Percentiles rank a stretch among this genome's conserved stretches.
These are phyloP conservation scores for Mallateleia sp. DNA, from an alignment of 2,888 invertebrate genomes.

Conservation along the genomic window DNA sequence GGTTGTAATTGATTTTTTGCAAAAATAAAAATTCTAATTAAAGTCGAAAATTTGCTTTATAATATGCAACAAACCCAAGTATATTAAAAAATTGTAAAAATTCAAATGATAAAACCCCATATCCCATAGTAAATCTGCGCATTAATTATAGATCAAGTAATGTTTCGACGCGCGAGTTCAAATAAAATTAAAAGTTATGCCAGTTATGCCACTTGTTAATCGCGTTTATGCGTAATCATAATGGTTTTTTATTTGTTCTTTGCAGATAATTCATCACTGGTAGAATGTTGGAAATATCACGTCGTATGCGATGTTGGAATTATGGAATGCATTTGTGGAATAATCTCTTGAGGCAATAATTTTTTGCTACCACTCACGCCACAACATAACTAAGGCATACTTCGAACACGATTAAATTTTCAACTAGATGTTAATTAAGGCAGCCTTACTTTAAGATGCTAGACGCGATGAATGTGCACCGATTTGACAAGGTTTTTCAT, in stretches of 20 bases:
- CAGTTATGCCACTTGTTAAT: slow-evolving; percentile 14
- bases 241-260: slow-evolving; percentile 44
- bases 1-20: no score
- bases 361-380: slow-evolving; percentile 55
- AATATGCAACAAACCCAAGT: no score
- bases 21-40: no score
- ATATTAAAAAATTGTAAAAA: no score
- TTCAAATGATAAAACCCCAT: no score
- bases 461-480: slow-evolving; percentile 74
- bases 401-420: slow-evolving; percentile 69
- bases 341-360: slow-evolving; percentile 60
- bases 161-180: slow-evolving; percentile 1
- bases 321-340: slow-evolving; percentile 58
- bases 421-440: slow-evolving; percentile 77
- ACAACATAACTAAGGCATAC: slow-evolving; percentile 36
- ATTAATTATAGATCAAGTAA: background rate
- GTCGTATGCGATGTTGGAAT: slow-evolving; percentile 47
- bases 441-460: slow-evolving; percentile 71
- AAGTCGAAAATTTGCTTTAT: no score
- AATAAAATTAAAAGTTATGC: slow-evolving; percentile 1
- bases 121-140: no score
- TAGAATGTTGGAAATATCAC: slow-evolving; percentile 53
- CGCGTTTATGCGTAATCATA: slow-evolving; percentile 42
- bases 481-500: slow-evolving; percentile 70
- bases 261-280: slow-evolving; percentile 61